Evolutionary conservation across 2,113 vertebrate species (phyloP).

Genomic region (Paracanthobrama guichenoti): DNA sequence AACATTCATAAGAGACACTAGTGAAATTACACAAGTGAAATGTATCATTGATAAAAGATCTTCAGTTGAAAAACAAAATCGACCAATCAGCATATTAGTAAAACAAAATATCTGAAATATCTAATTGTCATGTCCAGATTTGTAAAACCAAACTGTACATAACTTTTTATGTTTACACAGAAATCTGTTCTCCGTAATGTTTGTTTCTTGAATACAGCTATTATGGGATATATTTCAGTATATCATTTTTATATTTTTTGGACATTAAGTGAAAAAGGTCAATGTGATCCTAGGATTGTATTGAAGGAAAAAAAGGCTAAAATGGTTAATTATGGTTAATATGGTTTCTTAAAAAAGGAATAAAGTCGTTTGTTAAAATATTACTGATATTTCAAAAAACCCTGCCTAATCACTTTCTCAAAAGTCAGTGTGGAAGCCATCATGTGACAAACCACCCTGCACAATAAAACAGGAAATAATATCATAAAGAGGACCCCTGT

Average conservation of each 20-base stretch:
- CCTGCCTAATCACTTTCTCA: neutral
- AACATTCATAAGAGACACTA: slow-evolving; percentile 30
- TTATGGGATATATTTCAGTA: neutral
- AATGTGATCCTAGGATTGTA: neutral
- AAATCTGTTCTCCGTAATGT: neutral
- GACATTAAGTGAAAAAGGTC: neutral
- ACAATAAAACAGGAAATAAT: neutral
- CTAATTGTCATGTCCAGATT: neutral
- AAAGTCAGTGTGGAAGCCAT: neutral
- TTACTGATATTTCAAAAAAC: neutral
- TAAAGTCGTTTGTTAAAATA: neutral
- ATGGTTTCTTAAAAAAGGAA: neutral
- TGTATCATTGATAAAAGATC: neutral
- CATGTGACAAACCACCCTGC: neutral
- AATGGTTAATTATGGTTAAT: neutral
- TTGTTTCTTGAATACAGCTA: neutral
- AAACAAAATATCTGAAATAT: neutral
- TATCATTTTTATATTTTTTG: neutral
- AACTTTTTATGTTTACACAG: neutral
- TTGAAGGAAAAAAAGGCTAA: neutral
- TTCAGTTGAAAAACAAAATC: neutral
- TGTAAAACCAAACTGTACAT: too few species aligned
- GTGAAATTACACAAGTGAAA: slow-evolving; percentile 23
- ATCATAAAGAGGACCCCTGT: neutral
- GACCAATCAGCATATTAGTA: neutral